Evolutionary conservation across 2,113 vertebrate species (phyloP), one percentile per base, ranked within the genome.

Genomic region (Tachuris rubrigastra): DNA sequence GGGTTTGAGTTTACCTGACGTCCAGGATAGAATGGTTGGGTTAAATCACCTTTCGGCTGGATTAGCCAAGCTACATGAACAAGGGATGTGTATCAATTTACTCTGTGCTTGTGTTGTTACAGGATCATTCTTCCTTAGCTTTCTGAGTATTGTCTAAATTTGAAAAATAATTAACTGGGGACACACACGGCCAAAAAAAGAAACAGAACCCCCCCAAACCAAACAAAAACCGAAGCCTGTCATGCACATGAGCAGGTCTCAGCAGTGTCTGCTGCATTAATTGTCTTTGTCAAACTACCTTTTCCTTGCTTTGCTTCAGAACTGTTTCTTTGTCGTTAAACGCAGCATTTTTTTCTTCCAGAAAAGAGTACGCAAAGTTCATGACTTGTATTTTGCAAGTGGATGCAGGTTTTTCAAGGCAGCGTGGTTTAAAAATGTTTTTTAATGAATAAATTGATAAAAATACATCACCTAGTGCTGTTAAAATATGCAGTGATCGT

Each of bases 221-320:
- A 69, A 53, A 28, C 9, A 39, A 35, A 82, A 66, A 5, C 5
- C 12, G 47, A 59, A 58, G 8, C 13, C 35, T 72, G 46, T 72
- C 33, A 62, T 6, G 35, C 42, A 58, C 14, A 3, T 85, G 9
- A 67, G 68, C 52, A 90, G 55, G 84, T 93, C 35, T 90, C 83
- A 88, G 1, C 56, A 4, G 9, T 53, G 59, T 92, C 92, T 86
- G 52, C 90, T 89, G 80, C 72, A 75, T 86, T 83, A 66, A 58
- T 14, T 66, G 63, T 80, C 87, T 86, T 71, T 91, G 85, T 92
- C 85, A 84, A 88, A 72, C 60, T 59, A 13, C 41, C n/a, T 90
- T 42, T 42, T 59, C 65, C 65, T 80, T 84, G 76, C 65, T 93
- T 78, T 90, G 76, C 63, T 77, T 93, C 75, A 74, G 42, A 84